phyloP scores from a whole-genome alignment of 1,140 invertebrate species.

The Aphelenchoides avenae region DNA sequence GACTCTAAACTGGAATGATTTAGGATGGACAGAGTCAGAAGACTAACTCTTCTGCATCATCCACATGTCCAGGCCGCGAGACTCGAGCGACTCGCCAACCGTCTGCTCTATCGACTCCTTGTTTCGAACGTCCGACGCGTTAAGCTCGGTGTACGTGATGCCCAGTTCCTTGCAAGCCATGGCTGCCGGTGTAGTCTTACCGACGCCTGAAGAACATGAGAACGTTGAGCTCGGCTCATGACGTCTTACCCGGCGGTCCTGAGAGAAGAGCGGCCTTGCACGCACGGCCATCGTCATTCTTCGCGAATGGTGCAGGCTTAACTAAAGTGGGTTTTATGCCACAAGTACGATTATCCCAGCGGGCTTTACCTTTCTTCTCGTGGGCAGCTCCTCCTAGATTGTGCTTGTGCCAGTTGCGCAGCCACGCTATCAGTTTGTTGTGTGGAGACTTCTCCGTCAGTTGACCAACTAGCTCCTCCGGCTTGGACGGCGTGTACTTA shows the following conservation, averaged over 20 bases:
- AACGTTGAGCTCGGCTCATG: too few species aligned
- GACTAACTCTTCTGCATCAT: too few species aligned
- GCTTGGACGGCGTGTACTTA: constrained; percentile 82
- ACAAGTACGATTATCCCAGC: too few species aligned
- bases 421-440: constrained; percentile 81
- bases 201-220: too few species aligned
- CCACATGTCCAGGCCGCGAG: too few species aligned
- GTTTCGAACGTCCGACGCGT: constrained; percentile 80
- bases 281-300: constrained; percentile 42
- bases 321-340: background rate
- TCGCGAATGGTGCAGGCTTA: constrained; percentile 30
- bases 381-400: constrained; percentile 38
- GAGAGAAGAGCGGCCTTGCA: constrained; percentile 89
- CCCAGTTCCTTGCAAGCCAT: constrained; percentile 71
- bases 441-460: constrained; percentile 82
- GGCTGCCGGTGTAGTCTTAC: constrained; percentile 83
- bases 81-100: too few species aligned
- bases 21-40: too few species aligned
- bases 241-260: constrained; percentile 81
- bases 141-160: constrained; percentile 87
- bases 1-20: background rate
- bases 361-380: constrained; percentile 38
- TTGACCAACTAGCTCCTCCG: constrained; percentile 87
- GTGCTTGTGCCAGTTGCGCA: constrained; percentile 72
- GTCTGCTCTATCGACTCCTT: constrained; percentile 80